Evolutionary conservation across 92 coral and sea anemone species (phyloP).

Genomic region (Ricordea florida): DNA sequence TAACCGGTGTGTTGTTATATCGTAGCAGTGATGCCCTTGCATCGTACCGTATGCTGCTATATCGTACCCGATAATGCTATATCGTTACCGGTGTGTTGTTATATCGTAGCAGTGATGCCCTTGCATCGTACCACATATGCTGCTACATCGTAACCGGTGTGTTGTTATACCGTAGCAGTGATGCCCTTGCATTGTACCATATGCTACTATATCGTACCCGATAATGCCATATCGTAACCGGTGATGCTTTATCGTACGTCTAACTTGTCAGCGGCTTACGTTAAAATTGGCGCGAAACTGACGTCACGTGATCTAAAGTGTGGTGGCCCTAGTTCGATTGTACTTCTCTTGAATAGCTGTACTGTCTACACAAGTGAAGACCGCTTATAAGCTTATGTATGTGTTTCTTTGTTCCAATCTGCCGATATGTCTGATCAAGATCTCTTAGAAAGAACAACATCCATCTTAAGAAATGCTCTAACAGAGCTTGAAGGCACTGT

Average conservation of each 20-base stretch:
- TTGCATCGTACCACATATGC: too few relatives aligned
- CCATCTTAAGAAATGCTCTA: neutral
- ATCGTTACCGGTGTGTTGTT: slow-evolving; percentile 5
- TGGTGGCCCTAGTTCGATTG: neutral
- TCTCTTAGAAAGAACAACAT: slow-evolving; percentile 5
- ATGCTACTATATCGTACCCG: too few relatives aligned
- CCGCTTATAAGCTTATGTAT: neutral
- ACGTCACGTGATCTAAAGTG: neutral
- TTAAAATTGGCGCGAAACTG: neutral
- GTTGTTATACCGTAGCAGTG: neutral
- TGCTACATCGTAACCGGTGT: neutral
- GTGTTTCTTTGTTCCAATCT: neutral
- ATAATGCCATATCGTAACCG: neutral
- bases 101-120: neutral
- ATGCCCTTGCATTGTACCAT: neutral
- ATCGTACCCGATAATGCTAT: neutral
- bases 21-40: neutral
- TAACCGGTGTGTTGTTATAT: neutral
- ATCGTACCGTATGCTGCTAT: neutral
- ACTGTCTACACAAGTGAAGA: neutral
- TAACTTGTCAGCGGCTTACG: slow-evolving; percentile 2
- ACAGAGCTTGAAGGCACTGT: slow-evolving; percentile 11
- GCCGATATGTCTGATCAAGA: slow-evolving; percentile 2
- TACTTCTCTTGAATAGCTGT: slow-evolving; percentile 1
- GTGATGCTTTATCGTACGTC: slow-evolving; percentile 5